phyloP scores from a whole-genome alignment of 2,888 invertebrate genomes.

The Syrista parreyssii region DNA sequence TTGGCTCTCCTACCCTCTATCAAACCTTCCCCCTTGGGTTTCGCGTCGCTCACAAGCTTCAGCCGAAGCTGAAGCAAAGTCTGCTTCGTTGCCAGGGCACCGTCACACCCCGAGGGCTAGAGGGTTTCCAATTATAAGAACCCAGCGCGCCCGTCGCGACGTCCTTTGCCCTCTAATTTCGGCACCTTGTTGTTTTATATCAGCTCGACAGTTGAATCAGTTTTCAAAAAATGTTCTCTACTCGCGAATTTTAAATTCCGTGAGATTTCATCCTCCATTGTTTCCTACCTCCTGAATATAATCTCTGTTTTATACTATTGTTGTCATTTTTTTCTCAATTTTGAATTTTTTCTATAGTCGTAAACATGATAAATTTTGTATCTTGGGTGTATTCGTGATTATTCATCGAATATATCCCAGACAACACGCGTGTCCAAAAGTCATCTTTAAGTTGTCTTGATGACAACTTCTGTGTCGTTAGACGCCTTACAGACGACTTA shows the following conservation, averaged over 20 bases:
- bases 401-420: too few relatives aligned
- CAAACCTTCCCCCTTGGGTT: not conserved
- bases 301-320: not conserved
- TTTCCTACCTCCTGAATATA: not conserved
- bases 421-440: too few relatives aligned
- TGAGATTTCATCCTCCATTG: not conserved
- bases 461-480: too few relatives aligned
- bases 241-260: not conserved
- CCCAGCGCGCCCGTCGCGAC: conserved; percentile 21
- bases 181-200: conserved; percentile 7
- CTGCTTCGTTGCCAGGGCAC: conserved; percentile 39
- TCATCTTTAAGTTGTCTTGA: too few relatives aligned
- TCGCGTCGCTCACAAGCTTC: conserved; percentile 14
- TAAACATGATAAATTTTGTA: not conserved
- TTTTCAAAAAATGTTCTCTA: not conserved
- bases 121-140: conserved; percentile 49
- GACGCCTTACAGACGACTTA: too few relatives aligned
- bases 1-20: conserved; percentile 11
- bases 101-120: conserved; percentile 42
- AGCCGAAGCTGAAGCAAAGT: conserved; percentile 27
- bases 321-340: not conserved
- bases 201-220: not conserved
- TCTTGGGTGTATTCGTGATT: too few relatives aligned
- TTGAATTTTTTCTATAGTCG: not conserved
- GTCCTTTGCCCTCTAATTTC: conserved; percentile 38